phyloP scores from a whole-genome alignment of 2,797 vertebrate genomes.

The Melanotaenia maccullochi region DNA sequence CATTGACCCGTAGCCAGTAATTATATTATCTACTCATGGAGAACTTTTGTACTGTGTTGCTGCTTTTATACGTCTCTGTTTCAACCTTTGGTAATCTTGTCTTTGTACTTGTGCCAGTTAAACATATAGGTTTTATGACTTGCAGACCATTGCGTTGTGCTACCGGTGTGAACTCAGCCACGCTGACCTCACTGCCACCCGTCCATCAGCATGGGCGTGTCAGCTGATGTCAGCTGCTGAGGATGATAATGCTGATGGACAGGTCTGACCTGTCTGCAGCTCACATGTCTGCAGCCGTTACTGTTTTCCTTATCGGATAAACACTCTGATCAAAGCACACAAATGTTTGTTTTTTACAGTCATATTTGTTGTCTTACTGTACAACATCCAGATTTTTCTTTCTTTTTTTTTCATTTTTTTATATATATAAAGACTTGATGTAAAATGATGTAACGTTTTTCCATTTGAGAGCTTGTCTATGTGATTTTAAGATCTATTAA shows the following conservation, averaged over 20 bases:
- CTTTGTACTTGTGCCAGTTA: neutral
- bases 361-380: neutral
- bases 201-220: neutral
- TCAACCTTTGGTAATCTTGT: too few species aligned
- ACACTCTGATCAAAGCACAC: neutral
- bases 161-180: neutral
- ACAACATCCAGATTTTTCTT: neutral
- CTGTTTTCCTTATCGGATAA: neutral
- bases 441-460: too few species aligned
- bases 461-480: too few species aligned
- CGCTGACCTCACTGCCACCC: constrained; percentile 3
- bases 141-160: neutral
- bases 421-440: too few species aligned
- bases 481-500: too few species aligned
- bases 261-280: constrained; percentile 35
- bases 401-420: too few species aligned
- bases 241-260: constrained; percentile 19
- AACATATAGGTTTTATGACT: neutral
- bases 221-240: constrained; percentile 40
- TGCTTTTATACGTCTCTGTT: too few species aligned
- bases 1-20: too few species aligned
- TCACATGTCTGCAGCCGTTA: neutral
- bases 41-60: too few species aligned
- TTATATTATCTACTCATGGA: too few species aligned
- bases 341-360: neutral